These are phyloP conservation scores for Misgurnus anguillicaudatus DNA, from an alignment of 2,113 vertebrate genomes.

Conservation along the genomic window DNA sequence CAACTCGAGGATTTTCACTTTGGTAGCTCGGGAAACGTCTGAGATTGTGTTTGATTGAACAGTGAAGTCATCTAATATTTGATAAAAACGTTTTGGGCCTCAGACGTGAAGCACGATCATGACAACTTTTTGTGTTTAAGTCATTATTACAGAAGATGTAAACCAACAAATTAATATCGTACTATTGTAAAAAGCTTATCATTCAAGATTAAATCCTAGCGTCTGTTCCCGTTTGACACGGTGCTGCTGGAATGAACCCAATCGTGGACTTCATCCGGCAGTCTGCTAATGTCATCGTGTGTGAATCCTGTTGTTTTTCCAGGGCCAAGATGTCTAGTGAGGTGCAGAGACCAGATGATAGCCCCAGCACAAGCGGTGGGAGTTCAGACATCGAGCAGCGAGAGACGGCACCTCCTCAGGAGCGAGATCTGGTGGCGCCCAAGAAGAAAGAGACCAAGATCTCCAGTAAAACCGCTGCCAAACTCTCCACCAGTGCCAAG, in stretches of 20 bases:
- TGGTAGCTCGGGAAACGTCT: neutral
- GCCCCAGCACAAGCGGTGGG: constrained; percentile 96
- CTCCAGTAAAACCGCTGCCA: constrained; percentile 97
- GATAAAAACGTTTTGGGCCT: too few relatives aligned
- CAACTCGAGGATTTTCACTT: neutral
- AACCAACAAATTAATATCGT: too few relatives aligned
- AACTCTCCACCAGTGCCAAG: constrained; percentile 98
- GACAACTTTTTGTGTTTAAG: too few relatives aligned
- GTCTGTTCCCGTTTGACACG: neutral
- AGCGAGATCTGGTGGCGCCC: constrained; percentile 93
- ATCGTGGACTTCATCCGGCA: constrained; percentile 9
- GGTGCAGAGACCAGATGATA: constrained; percentile 96
- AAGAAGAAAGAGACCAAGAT: constrained; percentile 99
- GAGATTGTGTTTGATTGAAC: constrained; percentile 5
- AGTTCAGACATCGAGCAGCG: constrained; percentile 97
- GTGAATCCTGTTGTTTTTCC: constrained; percentile 21
- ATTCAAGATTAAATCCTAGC: neutral
- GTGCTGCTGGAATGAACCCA: constrained; percentile 24
- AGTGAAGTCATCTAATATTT: too few relatives aligned
- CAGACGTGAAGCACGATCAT: too few relatives aligned
- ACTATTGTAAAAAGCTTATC: too few relatives aligned
- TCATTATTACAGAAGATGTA: too few relatives aligned
- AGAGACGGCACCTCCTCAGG: constrained; percentile 88
- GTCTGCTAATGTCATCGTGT: constrained; percentile 21
- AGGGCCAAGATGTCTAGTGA: constrained; percentile 95